Evolutionary conservation across 2,113 vertebrate genomes (phyloP).

Genomic region (Myotis yumanensis): DNA sequence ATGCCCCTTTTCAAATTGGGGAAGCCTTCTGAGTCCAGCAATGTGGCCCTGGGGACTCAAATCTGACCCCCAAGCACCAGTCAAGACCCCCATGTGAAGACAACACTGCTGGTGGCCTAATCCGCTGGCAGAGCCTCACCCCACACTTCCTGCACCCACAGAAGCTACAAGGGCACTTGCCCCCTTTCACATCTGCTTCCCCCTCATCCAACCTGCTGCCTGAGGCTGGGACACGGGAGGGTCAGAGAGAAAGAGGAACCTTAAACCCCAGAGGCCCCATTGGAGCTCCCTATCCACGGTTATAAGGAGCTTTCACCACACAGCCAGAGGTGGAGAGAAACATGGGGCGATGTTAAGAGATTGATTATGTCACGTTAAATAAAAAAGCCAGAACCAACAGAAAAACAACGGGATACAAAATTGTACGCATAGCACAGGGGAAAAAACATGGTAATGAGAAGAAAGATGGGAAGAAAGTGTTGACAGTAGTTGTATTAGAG

Average conservation of each 20-base stretch:
- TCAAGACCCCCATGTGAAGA: not conserved
- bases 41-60: not conserved
- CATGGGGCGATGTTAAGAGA: not conserved
- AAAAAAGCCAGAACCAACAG: not conserved
- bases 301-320: not conserved
- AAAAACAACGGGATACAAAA: not conserved
- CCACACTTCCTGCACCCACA: not conserved
- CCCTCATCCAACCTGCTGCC: not conserved
- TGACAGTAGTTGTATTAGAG: not conserved
- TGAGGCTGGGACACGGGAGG: not conserved
- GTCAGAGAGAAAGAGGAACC: not conserved
- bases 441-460: not conserved
- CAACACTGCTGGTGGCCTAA: not conserved
- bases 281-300: not conserved
- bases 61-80: not conserved
- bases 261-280: not conserved
- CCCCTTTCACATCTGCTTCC: not conserved
- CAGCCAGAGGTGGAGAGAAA: not conserved
- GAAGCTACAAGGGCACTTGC: not conserved
- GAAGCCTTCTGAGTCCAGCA: not conserved
- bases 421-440: not conserved
- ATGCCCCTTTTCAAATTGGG: not conserved
- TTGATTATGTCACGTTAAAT: not conserved
- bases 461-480: not conserved
- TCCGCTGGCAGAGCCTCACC: not conserved